Conservation (phyloP, 1,140 invertebrate species). For the Danaus melanippus region DNA sequence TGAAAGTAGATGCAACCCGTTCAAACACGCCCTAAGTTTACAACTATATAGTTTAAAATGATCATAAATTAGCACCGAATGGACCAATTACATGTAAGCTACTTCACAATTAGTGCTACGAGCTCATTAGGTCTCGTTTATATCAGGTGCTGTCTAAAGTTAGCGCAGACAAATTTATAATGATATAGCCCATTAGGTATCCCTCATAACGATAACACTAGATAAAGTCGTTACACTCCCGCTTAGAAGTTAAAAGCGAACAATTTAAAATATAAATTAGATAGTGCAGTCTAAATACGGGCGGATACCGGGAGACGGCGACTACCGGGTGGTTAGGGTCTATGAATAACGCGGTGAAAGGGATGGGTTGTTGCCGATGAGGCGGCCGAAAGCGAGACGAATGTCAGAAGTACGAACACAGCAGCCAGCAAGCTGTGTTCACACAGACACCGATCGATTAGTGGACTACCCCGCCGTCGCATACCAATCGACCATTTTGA, state of each 20-base stretch:
- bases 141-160: conserved; percentile 39
- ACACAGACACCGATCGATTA: conserved; percentile 67
- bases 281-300: conserved; percentile 66
- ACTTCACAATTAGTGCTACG: conserved; percentile 8
- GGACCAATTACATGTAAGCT: conserved; percentile 4
- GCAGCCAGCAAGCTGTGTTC: conserved; percentile 50
- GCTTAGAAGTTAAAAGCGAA: conserved; percentile 41
- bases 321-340: conserved; percentile 64
- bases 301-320: conserved; percentile 52
- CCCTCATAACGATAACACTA: conserved; percentile 45
- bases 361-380: conserved; percentile 43
- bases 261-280: conserved; percentile 68
- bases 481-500: conserved; percentile 56
- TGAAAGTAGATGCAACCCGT: conserved; percentile 46
- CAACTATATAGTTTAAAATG: conserved; percentile 8
- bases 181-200: conserved; percentile 51
- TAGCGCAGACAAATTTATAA: conserved; percentile 53
- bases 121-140: conserved; percentile 31
- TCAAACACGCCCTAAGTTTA: not conserved
- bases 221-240: conserved; percentile 40
- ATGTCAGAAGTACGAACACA: conserved; percentile 47
- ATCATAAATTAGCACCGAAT: conserved; percentile 14
- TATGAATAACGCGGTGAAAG: conserved; percentile 58
- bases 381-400: conserved; percentile 40
- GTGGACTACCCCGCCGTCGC: conserved; percentile 46